These are phyloP conservation scores for Chouioia cunea DNA, from an alignment of 2,888 invertebrate species.

Conservation along the genomic window DNA sequence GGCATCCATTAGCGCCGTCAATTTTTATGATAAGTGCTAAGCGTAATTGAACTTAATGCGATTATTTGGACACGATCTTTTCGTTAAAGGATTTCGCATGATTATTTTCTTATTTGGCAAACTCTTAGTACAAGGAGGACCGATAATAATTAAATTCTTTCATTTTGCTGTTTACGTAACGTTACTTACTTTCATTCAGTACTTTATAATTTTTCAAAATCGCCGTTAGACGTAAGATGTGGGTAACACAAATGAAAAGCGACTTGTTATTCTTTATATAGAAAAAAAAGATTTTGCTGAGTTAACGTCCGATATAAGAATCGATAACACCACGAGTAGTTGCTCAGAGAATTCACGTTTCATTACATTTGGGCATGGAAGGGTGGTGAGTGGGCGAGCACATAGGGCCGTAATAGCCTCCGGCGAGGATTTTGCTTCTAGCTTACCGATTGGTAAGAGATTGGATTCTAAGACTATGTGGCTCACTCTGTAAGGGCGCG, in stretches of 20 bases:
- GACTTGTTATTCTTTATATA: no score
- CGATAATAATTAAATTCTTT: no score
- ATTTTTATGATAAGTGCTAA: constrained; percentile 20
- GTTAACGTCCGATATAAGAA: not conserved
- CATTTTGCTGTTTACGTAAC: no score
- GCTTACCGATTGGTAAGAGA: constrained; percentile 36
- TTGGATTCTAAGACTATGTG: constrained; percentile 39
- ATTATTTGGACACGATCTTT: constrained; percentile 1
- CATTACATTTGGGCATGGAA: constrained; percentile 7
- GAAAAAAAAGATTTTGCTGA: no score
- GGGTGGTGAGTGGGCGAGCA: no score
- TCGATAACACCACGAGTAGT: not conserved
- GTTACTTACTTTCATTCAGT: not conserved
- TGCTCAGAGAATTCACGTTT: constrained; percentile 10
- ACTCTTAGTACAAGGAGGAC: no score
- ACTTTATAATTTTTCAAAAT: not conserved
- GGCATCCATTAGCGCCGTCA: constrained; percentile 23
- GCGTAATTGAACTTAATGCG: constrained; percentile 22
- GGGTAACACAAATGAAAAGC: no score
- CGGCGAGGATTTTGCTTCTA: constrained; percentile 24
- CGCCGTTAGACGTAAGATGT: no score
- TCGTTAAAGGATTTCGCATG: no score
- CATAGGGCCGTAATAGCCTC: constrained; percentile 8
- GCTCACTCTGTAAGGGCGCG: not conserved
- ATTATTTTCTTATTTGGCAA: no score